Conservation (phyloP, 92 coral and sea anemone genomes). For the Parazoanthus atlanticus region DNA sequence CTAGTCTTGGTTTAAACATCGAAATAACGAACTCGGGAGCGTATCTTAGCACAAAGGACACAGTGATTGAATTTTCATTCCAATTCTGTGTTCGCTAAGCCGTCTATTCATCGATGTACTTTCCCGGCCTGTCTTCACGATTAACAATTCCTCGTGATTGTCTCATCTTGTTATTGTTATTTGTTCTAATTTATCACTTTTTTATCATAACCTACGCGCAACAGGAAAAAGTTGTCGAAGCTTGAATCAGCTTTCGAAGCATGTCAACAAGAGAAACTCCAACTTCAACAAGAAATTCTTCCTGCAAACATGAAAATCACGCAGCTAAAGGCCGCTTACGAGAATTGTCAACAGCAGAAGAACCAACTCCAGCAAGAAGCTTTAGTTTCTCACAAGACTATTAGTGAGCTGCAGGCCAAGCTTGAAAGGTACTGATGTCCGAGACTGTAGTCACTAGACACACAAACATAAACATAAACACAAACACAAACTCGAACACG, state of each 20-base stretch:
- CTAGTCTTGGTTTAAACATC: too few relatives aligned
- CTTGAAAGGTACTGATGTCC: conserved; percentile 26
- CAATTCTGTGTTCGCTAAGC: too few relatives aligned
- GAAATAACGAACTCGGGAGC: too few relatives aligned
- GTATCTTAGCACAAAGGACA: too few relatives aligned
- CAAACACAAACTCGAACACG: too few relatives aligned
- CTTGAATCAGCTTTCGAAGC: conserved; percentile 81
- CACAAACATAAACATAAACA: too few relatives aligned
- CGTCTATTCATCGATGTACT: too few relatives aligned
- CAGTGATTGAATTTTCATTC: too few relatives aligned
- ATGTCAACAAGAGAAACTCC: conserved; percentile 78
- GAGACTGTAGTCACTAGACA: too few relatives aligned
- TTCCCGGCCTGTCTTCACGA: background rate
- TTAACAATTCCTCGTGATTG: background rate
- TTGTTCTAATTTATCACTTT: background rate
- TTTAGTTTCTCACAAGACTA: conserved; percentile 70
- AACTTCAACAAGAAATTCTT: conserved; percentile 81
- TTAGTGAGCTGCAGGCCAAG: conserved; percentile 73
- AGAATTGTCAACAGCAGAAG: conserved; percentile 74
- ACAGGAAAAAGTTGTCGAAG: conserved; percentile 65
- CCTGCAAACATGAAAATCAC: conserved; percentile 79
- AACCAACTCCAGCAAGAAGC: conserved; percentile 78
- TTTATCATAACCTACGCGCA: background rate
- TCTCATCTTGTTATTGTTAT: background rate
- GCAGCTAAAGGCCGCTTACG: conserved; percentile 83